These are phyloP conservation scores for Lytechinus pictus DNA, from an alignment of 35 echinoderm and acorn worm species.

Conservation along the genomic window DNA sequence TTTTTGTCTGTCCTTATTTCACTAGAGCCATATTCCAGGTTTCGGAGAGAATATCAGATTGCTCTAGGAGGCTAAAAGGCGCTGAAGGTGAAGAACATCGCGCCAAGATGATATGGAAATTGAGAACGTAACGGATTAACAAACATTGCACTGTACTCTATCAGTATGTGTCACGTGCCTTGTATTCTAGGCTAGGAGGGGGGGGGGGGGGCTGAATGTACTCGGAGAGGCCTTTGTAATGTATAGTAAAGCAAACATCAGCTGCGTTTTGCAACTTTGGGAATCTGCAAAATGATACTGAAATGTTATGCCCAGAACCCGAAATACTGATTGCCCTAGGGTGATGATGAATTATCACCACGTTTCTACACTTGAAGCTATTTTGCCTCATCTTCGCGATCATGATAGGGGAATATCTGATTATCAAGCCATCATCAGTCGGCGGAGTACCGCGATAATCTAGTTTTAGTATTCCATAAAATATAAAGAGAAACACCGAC, in stretches of 20 bases:
- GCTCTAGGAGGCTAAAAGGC: not conserved
- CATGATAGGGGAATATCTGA: not conserved
- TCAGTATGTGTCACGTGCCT: not conserved
- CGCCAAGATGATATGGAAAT: not conserved
- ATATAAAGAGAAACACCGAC: no score
- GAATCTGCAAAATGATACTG: not conserved
- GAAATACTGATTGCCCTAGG: not conserved
- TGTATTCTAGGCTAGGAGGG: not conserved
- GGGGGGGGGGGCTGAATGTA: not conserved
- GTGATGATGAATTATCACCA: not conserved
- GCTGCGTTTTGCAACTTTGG: not conserved
- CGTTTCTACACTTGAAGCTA: not conserved
- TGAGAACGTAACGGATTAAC: not conserved
- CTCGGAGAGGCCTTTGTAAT: not conserved
- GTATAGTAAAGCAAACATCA: not conserved
- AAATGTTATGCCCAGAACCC: not conserved
- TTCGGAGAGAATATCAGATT: not conserved
- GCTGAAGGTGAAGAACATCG: not conserved
- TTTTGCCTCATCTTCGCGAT: not conserved
- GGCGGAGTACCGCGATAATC: not conserved
- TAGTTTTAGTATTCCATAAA: no score
- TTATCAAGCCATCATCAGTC: not conserved
- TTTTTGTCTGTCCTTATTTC: not conserved
- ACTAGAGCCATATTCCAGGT: not conserved
- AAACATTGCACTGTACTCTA: not conserved